phyloP scores from a whole-genome alignment of 1,140 invertebrate species.

The Potamilus streckersoni region DNA sequence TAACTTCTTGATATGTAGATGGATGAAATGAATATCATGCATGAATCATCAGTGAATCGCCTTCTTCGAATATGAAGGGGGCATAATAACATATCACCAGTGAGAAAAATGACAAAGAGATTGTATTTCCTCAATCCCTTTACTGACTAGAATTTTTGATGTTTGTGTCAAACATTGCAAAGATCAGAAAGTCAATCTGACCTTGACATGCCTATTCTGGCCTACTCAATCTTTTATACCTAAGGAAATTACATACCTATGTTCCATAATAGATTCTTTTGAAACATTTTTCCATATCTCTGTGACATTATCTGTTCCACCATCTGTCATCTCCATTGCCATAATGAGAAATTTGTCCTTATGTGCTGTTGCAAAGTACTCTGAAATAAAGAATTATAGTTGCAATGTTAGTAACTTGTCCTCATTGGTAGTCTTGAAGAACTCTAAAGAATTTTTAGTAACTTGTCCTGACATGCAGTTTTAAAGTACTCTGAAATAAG shows the following conservation, averaged over 20 bases:
- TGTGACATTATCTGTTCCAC: slow-evolving; percentile 15
- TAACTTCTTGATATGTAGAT: no score
- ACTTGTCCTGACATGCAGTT: neutral
- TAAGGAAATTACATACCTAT: slow-evolving; percentile 7
- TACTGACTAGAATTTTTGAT: no score
- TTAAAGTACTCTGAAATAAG: slow-evolving; percentile 17
- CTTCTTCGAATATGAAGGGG: no score
- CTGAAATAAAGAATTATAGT: slow-evolving; percentile 5
- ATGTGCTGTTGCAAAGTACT: slow-evolving; percentile 25
- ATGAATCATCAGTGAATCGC: no score
- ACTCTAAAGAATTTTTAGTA: slow-evolving; percentile 3
- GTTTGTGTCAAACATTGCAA: no score
- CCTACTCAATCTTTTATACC: no score
- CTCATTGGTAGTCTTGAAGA: slow-evolving; percentile 14
- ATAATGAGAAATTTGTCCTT: slow-evolving; percentile 33
- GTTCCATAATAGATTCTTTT: slow-evolving; percentile 32
- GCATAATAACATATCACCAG: no score
- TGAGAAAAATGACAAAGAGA: no score
- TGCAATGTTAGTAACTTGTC: neutral
- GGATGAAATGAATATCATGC: no score
- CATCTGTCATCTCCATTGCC: slow-evolving; percentile 27
- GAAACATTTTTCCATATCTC: slow-evolving; percentile 25
- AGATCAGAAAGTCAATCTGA: no score
- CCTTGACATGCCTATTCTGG: no score
- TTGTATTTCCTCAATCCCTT: no score